Conservation (phyloP, 2,888 invertebrate species). For the Phorcus lineatus region DNA sequence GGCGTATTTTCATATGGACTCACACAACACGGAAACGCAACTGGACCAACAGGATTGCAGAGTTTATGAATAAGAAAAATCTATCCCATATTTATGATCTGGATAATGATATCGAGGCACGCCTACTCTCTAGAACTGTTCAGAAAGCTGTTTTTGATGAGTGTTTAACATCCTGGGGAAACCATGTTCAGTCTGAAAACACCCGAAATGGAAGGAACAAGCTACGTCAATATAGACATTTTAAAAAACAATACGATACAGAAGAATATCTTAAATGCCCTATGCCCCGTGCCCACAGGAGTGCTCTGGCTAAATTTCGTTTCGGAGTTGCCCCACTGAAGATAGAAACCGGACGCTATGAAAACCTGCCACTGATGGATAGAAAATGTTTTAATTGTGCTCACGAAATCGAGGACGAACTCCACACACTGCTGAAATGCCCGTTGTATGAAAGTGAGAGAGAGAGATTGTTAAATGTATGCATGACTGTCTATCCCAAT, state of each 20-base stretch:
- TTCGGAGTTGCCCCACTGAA: background rate
- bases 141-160: background rate
- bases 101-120: background rate
- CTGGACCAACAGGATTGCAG: background rate
- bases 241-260: too few relatives aligned
- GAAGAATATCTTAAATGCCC: background rate
- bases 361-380: background rate
- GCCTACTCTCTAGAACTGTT: background rate
- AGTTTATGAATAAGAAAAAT: background rate
- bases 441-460: too few relatives aligned
- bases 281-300: background rate
- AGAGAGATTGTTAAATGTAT: too few relatives aligned
- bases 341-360: background rate
- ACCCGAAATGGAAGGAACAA: background rate
- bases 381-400: too few relatives aligned
- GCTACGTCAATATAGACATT: too few relatives aligned
- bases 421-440: too few relatives aligned
- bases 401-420: too few relatives aligned
- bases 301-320: background rate
- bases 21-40: background rate
- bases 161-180: background rate
- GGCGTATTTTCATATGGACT: background rate
- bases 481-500: too few relatives aligned
- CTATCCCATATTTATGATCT: background rate
- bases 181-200: background rate